phyloP scores from a whole-genome alignment of 2,797 vertebrate species.

The Simalia tracyae region DNA sequence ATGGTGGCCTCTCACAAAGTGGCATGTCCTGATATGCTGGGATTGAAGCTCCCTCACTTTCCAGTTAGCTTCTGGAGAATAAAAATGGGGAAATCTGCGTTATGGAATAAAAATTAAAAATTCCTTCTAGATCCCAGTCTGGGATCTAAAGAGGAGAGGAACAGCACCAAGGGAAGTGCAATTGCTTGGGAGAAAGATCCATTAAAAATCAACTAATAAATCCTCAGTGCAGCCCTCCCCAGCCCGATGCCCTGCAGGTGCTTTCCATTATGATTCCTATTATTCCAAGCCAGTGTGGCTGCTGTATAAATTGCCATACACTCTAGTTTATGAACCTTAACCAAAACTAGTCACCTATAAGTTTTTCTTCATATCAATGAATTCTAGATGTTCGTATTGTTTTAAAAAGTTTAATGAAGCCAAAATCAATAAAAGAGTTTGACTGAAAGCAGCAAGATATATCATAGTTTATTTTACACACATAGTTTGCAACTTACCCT shows the following conservation, averaged over 20 bases:
- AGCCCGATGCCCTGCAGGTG: neutral
- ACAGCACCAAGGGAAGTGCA: neutral
- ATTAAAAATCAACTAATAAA: neutral
- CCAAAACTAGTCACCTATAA: neutral
- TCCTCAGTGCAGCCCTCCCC: neutral
- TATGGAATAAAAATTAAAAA: neutral
- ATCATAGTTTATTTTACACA: neutral
- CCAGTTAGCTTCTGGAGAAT: neutral
- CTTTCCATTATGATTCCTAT: neutral
- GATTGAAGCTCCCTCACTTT: neutral
- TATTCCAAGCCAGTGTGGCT: neutral
- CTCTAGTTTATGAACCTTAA: neutral
- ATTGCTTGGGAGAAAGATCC: neutral
- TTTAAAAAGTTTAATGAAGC: neutral
- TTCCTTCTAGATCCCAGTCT: neutral
- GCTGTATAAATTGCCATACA: neutral
- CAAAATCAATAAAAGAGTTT: neutral
- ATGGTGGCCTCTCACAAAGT: neutral
- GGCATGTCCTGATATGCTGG: neutral
- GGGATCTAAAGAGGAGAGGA: neutral
- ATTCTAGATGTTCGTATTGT: neutral
- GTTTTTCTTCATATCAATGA: neutral
- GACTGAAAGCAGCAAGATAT: neutral
- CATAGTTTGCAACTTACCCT: neutral
- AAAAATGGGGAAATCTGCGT: neutral